Conservation (phyloP, 2,113 vertebrate genomes). For the Boleophthalmus pectinirostris region DNA sequence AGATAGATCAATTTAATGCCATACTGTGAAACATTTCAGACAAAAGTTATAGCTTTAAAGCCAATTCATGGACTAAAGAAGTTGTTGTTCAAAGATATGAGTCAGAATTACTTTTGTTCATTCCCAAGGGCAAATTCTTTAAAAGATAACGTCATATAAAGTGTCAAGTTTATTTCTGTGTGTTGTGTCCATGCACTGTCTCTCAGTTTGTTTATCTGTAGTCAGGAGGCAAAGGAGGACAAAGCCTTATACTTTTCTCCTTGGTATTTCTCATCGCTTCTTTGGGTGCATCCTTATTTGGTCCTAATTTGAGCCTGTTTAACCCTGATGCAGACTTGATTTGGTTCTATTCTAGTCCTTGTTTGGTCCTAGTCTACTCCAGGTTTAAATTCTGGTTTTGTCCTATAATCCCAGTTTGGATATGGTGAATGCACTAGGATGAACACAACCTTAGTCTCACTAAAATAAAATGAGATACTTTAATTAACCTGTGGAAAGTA, state of each 20-base stretch:
- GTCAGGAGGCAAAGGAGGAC: neutral
- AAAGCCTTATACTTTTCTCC: neutral
- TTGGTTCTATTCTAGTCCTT: no score
- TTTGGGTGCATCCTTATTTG: neutral
- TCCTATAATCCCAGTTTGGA: no score
- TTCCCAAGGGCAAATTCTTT: no score
- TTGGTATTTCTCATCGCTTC: neutral
- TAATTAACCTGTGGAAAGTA: no score
- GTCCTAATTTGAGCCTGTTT: neutral
- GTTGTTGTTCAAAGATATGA: neutral
- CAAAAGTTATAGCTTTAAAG: neutral
- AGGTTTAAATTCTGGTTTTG: no score
- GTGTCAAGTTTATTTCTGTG: neutral
- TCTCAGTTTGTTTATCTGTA: neutral
- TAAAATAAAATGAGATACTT: no score
- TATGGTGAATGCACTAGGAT: no score
- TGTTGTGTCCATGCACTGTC: neutral
- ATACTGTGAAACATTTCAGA: no score
- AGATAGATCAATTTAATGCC: no score
- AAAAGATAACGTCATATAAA: neutral
- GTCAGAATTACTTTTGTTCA: no score
- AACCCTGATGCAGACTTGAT: neutral
- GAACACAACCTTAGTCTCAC: no score
- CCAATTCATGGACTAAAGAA: neutral
- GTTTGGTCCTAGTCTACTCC: no score